Percentiles rank a stretch among this genome's conserved stretches.
These are phyloP conservation scores for Bostrychus sinensis DNA, from an alignment of 2,113 vertebrate species.

Conservation along the genomic window DNA sequence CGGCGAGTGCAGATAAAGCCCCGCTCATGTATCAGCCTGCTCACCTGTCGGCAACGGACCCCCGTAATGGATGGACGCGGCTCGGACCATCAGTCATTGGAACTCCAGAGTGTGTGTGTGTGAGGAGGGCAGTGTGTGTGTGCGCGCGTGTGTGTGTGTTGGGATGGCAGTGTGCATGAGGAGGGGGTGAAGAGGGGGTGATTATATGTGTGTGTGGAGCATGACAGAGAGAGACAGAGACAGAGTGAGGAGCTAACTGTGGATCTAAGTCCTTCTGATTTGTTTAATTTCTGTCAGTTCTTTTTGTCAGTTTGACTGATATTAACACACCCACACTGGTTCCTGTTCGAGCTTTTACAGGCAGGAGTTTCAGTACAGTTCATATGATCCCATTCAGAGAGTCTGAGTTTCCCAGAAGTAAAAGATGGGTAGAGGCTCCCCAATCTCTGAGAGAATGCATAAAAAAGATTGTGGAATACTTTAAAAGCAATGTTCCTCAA, in stretches of 20 bases:
- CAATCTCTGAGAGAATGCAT: no score
- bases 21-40: slow-evolving; percentile 77
- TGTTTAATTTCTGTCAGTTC: slow-evolving; percentile 44
- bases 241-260: slow-evolving; percentile 42
- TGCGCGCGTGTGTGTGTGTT: slow-evolving; percentile 23
- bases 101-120: slow-evolving; percentile 15
- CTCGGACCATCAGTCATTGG: slow-evolving; percentile 68
- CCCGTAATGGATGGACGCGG: slow-evolving; percentile 70
- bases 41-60: slow-evolving; percentile 71
- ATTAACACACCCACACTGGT: slow-evolving; percentile 45
- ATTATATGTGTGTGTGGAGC: slow-evolving; percentile 69
- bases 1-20: slow-evolving; percentile 73
- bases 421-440: no score
- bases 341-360: slow-evolving; percentile 1
- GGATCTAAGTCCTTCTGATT: slow-evolving; percentile 16
- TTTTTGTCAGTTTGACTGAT: slow-evolving; percentile 58
- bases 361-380: no score
- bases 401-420: no score
- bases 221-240: slow-evolving; percentile 63
- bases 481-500: no score
- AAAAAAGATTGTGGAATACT: no score
- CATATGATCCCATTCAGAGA: no score
- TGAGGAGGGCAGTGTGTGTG: slow-evolving; percentile 20
- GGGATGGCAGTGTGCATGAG: no score
- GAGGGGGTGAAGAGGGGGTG: no score